Evolutionary conservation across 1,140 invertebrate species (phyloP), one percentile per base, ranked within the genome.

Genomic region (Scaptomyza pallida): DNA sequence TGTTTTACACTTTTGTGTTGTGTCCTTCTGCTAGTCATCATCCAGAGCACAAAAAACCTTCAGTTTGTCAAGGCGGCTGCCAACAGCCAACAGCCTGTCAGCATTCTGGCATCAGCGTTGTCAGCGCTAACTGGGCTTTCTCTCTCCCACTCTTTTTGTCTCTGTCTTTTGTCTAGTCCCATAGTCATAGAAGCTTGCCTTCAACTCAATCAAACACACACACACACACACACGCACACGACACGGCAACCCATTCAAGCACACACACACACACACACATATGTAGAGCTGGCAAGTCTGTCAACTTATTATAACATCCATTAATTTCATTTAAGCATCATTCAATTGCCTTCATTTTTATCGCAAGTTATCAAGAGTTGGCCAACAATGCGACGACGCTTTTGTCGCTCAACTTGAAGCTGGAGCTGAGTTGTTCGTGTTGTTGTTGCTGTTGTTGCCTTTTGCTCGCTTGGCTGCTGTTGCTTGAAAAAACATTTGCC

Each of bases 231-330:
- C 13, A 50, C 6, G 33, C 47, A 52, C 23, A 15, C 21, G 44
- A 21, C 17, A 45, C 12, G 40, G 41, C 16, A 44, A 47, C 19
- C 17, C 45, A 47, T 13, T 21, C 10, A 47, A 19, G n/a, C 45
- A 48, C 4, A 16, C 3, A 16, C 15, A 33, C 3, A 50, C 13
- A 50, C 3, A 48, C 21, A 26, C 47, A 50, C 13, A 30, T 13
- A 50, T 23, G 47, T 54, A 52, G 30, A 30, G 59, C 60, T 50
- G 71, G 71, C 57, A 75, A 74, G 75, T 77, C 70, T 88, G 78
- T 76, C 79, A 90, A 90, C 89, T 90, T 90, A 91, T 86, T 90
- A 85, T 70, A 89, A 85, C 77, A 91, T 85, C 75, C 89, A 90
- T 90, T 90, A 89, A 89, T 90, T 89, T 89, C 73, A 88, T 89